Evolutionary conservation across 2,888 invertebrate genomes (phyloP), one percentile per base, ranked within the genome.

Genomic region (Glyphotaelius pellucidus): DNA sequence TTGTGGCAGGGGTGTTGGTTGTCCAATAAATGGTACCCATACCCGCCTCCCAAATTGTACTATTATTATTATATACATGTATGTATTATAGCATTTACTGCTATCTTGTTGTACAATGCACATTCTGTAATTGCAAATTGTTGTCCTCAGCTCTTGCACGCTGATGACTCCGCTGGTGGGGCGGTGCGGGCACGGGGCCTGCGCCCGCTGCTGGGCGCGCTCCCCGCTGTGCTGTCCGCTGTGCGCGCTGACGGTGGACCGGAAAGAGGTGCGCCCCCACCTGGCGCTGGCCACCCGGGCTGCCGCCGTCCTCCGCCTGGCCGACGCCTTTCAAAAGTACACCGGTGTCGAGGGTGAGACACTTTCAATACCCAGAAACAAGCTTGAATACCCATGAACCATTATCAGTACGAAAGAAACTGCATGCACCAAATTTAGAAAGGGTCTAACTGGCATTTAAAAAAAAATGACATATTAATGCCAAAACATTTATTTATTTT

Each of bases 181-280:
- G 25, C 32, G 42, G 32, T 92, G 92, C 47, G 90, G 90, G 31
- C 92, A 92, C 91, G 31, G 35, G 4, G 92, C 91, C 0, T 92
- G 92, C 86, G 90, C 87, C 12, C 31, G 80, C 47, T 92, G 92
- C 83, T 91, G 91, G 85, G 80, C 83, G 5, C 67, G 80, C 25
- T 32, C 12, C 14, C 42, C 89, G 35, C 38, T 38, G 31, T 35
- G 42, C 42, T 91, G 91, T 15, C 92, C 90, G n/a, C 32, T 88
- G 88, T 90, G 91, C 35, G 35, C 15, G 9, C 32, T 35, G 52
- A 14, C 19, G 11, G 19, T 32, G 3, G 32, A 15, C 42, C n/a
- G 38, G 7, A 9, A 67, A 31, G 47, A 32, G 7, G 86, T 90
- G n/a, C 52, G 80, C 3, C 91, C 87, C 25, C 79, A 88, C 30